Base-by-base conservation (phyloP, 2,797 vertebrate genomes). In the Macropus fuliginosus region DNA sequence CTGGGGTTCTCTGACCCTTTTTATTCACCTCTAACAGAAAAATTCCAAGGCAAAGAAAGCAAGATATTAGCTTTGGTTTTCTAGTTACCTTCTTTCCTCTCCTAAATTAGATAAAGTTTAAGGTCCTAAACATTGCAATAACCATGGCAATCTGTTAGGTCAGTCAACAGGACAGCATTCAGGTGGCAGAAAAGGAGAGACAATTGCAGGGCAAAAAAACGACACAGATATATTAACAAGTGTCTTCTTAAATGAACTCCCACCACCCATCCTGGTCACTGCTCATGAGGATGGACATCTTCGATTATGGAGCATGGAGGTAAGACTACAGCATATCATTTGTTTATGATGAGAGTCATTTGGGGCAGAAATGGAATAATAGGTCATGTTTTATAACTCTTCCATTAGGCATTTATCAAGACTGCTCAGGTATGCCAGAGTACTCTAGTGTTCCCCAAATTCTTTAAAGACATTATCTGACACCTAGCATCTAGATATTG, bases 211-310 rank as follows among this genome's bases (percentile, higher is more conserved):
- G 94, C 91, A 96, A 34, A 46, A 97, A 91, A 89, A 1, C 40
- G 55, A 16, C 31, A 21, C 1, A 54, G 0, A 24, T 9, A 1
- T 34, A 31, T 31, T 54, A 55, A 54, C 50, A 24, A 4, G 1
- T 55, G 0, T 10, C 92, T 55, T 0, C 4, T 5, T 50, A 1
- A 0, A 11, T 0, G 94, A 98, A 21, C 0, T n/a, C 54, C 95
- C 91, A 4, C 81, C 97, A 66, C 98, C 98, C 1, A 0, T 98
- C 29, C n/a, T 98, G 27, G 98, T 95, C 92, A 98, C 98, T 55
- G 98, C 98, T 46, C 98, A 98, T 29, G 98, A 98, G 92, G 98
- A 98, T 0, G 98, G 98, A 62, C 98, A 96, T 91, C 97, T 99
- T 89, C 97, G 97, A 81, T 40, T 99, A 0, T 98, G 98, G 98